phyloP scores from a whole-genome alignment of 2,888 invertebrate species.

The Eilema sororculum region DNA sequence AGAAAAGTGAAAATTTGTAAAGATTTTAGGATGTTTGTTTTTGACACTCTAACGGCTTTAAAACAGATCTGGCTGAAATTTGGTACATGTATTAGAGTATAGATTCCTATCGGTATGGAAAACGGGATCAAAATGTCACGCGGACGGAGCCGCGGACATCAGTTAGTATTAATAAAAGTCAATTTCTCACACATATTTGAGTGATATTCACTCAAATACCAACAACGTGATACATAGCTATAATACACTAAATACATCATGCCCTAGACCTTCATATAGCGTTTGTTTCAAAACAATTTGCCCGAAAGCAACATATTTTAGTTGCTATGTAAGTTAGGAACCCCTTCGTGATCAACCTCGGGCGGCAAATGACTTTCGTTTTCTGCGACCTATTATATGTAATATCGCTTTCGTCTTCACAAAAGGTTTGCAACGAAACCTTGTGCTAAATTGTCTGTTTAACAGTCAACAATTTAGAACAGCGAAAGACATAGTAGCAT shows the following conservation, averaged over 20 bases:
- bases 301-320: conserved; percentile 30
- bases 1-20: too few relatives aligned
- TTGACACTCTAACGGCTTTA: too few relatives aligned
- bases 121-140: too few relatives aligned
- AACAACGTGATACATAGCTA: not conserved
- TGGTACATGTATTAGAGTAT: too few relatives aligned
- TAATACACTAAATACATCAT: conserved; percentile 20
- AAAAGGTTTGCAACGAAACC: conserved; percentile 49
- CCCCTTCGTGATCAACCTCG: conserved; percentile 56
- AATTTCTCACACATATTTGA: too few relatives aligned
- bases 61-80: too few relatives aligned
- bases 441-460: conserved; percentile 43
- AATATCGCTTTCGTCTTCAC: conserved; percentile 48
- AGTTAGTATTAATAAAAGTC: too few relatives aligned
- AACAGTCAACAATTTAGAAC: conserved; percentile 31
- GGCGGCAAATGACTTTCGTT: conserved; percentile 63
- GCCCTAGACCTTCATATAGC: conserved; percentile 23
- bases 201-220: not conserved
- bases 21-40: too few relatives aligned
- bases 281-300: conserved; percentile 29
- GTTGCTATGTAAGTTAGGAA: conserved; percentile 45
- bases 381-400: conserved; percentile 58
- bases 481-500: conserved; percentile 2
- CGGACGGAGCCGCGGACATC: too few relatives aligned
- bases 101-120: too few relatives aligned